Conservation (phyloP, 2,113 vertebrate species). For the Microtus pennsylvanicus region DNA sequence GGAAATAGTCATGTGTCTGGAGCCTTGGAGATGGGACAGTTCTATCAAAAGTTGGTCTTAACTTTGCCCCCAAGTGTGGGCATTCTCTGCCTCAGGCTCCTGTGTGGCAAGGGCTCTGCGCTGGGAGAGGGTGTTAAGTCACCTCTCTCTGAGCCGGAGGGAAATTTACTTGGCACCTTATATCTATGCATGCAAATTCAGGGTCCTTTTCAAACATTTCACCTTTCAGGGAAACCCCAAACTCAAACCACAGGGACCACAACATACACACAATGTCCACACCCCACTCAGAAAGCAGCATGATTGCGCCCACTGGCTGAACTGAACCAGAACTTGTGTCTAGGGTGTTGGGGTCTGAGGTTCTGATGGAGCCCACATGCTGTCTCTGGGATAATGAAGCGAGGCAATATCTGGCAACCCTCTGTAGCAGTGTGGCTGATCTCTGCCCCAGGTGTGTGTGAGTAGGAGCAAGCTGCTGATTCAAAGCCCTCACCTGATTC, state of each 20-base stretch:
- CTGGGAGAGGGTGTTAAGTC: neutral
- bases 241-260: neutral
- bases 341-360: neutral
- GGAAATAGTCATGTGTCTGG: neutral
- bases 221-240: neutral
- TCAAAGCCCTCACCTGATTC: neutral
- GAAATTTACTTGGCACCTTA: neutral
- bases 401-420: neutral
- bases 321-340: neutral
- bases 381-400: neutral
- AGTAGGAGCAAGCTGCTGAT: neutral
- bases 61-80: neutral
- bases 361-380: neutral
- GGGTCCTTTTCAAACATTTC: slow-evolving; percentile 6
- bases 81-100: neutral
- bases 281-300: neutral
- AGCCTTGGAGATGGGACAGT: neutral
- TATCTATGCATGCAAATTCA: neutral
- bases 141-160: neutral
- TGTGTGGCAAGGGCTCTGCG: neutral
- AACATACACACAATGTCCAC: neutral
- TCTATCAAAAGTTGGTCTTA: neutral
- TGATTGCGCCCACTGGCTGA: neutral
- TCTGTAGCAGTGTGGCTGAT: neutral
- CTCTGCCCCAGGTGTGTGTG: neutral